A percentile compares a stretch with the other conserved stretches of the same genome.
phyloP scores from a whole-genome alignment of 30 jellyfish, hydroid and myxozoan genomes.

The Pseudorhiza aurosa region DNA sequence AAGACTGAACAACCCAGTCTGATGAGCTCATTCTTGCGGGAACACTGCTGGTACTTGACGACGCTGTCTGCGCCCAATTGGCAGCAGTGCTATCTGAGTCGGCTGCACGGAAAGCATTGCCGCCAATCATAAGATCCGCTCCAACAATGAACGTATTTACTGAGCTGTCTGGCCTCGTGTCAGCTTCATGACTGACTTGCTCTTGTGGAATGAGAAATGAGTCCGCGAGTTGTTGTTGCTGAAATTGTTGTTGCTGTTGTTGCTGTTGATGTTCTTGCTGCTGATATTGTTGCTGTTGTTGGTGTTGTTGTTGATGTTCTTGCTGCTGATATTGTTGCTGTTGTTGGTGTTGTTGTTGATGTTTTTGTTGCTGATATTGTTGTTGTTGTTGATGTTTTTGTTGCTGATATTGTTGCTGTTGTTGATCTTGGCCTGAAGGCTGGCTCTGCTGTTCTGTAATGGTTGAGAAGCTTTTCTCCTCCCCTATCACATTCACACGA shows the following conservation, averaged over 20 bases:
- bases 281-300: neutral
- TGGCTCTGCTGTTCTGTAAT: neutral
- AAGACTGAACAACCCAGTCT: neutral
- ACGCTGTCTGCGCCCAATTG: constrained; percentile 2
- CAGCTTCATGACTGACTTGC: neutral
- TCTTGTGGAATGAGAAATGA: constrained; percentile 46
- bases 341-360: neutral
- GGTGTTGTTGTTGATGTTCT: neutral
- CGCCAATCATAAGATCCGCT: constrained; percentile 9
- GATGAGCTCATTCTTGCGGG: neutral
- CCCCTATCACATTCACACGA: neutral
- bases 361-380: neutral
- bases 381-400: neutral
- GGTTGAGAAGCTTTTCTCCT: neutral
- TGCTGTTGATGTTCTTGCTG: neutral
- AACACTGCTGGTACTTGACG: neutral
- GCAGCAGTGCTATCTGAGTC: neutral
- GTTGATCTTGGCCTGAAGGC: neutral
- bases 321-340: neutral
- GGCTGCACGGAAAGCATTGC: neutral
- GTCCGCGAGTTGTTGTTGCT: constrained; percentile 34
- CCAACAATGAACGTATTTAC: constrained; percentile 32
- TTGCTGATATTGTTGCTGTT: neutral
- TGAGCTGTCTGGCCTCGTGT: neutral
- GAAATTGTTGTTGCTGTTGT: neutral